Conservation (phyloP, 2,888 invertebrate genomes). For the Lamellibrachia columna region DNA sequence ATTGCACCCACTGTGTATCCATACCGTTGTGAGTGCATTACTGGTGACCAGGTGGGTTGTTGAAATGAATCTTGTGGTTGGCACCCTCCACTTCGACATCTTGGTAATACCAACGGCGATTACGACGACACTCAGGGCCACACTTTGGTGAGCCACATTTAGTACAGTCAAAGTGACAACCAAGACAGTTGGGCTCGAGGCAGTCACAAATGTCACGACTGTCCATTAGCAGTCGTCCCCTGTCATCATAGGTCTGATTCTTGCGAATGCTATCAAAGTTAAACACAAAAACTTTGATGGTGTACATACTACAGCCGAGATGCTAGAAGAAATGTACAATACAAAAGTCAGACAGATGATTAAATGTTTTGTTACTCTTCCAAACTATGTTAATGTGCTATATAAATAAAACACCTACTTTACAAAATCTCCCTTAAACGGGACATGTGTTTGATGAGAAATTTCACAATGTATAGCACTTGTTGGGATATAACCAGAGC, state of each 20-base stretch:
- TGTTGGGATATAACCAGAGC: background rate
- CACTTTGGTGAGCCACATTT: slow-evolving; percentile 66
- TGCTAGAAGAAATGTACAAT: background rate
- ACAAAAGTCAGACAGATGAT: no score
- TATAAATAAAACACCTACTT: background rate
- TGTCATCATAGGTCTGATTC: slow-evolving; percentile 61
- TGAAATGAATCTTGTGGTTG: slow-evolving; percentile 49
- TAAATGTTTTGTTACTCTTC: no score
- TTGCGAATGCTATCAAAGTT: slow-evolving; percentile 49
- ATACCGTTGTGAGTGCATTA: background rate
- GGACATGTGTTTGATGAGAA: background rate
- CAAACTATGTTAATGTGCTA: no score
- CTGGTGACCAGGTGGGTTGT: background rate
- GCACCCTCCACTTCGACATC: slow-evolving; percentile 59
- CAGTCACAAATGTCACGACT: slow-evolving; percentile 87
- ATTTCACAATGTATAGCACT: background rate
- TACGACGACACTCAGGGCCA: slow-evolving; percentile 61
- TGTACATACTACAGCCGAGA: background rate
- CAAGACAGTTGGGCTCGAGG: slow-evolving; percentile 78
- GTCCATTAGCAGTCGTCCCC: slow-evolving; percentile 51
- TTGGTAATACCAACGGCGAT: slow-evolving; percentile 58
- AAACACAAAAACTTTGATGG: background rate
- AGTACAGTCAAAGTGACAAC: slow-evolving; percentile 79
- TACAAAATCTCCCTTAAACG: background rate
- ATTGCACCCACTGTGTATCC: background rate